Evolutionary conservation across 2,113 vertebrate species (phyloP), one percentile per base, ranked within the genome.

Genomic region (Physeter macrocephalus): DNA sequence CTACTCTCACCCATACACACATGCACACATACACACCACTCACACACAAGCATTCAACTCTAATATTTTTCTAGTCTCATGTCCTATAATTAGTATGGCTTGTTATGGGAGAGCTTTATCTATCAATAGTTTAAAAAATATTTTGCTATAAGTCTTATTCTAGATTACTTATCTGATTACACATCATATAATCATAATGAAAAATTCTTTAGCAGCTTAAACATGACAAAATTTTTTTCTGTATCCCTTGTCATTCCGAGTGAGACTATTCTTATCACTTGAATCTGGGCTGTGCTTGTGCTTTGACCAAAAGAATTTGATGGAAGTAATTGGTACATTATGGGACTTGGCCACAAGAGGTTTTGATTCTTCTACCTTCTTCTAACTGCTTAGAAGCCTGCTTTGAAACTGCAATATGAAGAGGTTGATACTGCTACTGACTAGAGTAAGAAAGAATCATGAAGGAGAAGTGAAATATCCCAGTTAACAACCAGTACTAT

Each of bases 11-110:
- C 27, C 43, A 10, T 54, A 8, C 46, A 46, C 4, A 59, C 3
- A 31, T 3, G 6, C 0, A 15, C 25, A 67, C 3, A n/a, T 20
- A 17, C 20, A 25, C 1, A 6, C 23, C 13, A 72, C 5, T 17
- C 12, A 75, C 13, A 72, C 13, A 78, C 3, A 75, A 1, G 0
- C 27, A 34, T 72, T 93, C 2, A 52, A 52, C 8, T 43, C 10
- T 36, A 85, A 13, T 27, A 11, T 43, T 67, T 87, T 69, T 67
- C 34, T 18, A 41, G 29, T 61, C 11, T 5, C 3, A 27, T 29
- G 13, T 23, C 20, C 9, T 78, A 39, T 43, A 29, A 78, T 81
- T 92, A 25, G 6, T 49, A 72, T 59, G 3, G 23, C 7, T 66
- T 62, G 31, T 36, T 83, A 18, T 31, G 41, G 8, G 74, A 75